Base-by-base conservation (phyloP, 2,797 vertebrate genomes). In the Melanogrammus aeglefinus region DNA sequence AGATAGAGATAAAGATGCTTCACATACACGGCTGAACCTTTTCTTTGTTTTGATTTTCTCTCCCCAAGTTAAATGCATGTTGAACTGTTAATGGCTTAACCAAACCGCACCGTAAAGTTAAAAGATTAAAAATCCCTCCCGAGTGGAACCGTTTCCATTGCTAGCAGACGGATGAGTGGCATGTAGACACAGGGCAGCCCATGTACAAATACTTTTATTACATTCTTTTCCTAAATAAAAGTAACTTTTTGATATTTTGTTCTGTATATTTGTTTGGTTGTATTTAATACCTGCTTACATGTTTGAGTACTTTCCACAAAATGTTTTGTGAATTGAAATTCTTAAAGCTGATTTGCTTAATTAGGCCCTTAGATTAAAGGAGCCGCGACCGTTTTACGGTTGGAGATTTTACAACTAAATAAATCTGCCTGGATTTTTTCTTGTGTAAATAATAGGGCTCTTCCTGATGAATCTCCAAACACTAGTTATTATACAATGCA, bases 131-230 rank as follows among this genome's bases (percentile, higher is more conserved):
- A 84, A 38, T 38, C 36, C 91, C 78, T 86, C 86, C 88, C 79
- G 1, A 85, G 82, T 38, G 44, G 44, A 47, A 47, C 44, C 44
- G 86, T 33, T 39, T 89, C 92, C 82, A 89, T 89, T 95, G 95
- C 93, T 95, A 95, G 94, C 93, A 89, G 94, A 92, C 94, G 92
- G 94, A 94, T 3, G 95, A 95, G 94, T 94, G 94, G 96, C 97
- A 98, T 97, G 96, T 95, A 95, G 85, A 95, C 95, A 92, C 95
- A 92, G 92, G 90, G 90, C 91, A 95, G 95, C 94, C 89, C 84
- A 87, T 96, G 96, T 97, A 97, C 94, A 96, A 95, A 96, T 86
- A 94, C 92, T 96, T 98, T 98, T 97, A 97, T 96, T 97, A 97
- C 96, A 96, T 97, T 69, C 63, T 69, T 69, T 98, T 98, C 96